Evolutionary conservation across 2,888 invertebrate species (phyloP), one percentile per base, ranked within the genome.

Genomic region (Augiades crinisus): DNA sequence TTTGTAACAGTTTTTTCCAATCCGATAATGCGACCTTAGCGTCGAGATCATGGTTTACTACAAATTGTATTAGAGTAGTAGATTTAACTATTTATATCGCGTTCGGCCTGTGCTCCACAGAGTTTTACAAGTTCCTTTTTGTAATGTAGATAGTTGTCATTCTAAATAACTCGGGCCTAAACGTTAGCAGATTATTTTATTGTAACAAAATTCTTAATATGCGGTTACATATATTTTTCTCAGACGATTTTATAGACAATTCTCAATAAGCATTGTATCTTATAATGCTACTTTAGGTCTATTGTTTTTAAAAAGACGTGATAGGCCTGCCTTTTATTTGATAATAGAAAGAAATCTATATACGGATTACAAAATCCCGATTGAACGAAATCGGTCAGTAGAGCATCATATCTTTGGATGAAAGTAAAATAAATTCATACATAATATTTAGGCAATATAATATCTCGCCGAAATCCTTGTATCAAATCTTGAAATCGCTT

Each of bases 21-120:
- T 88, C 83, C 83, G 86, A 87, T 88, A 88, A 88, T 87, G 85
- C 83, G 82, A 86, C 85, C 85, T 86, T 87, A 85, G 84, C 79
- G 83, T 74, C 80, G 81, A 84, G 86, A 87, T 87, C 87, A 86
- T 87, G 87, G 87, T 87, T 88, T 87, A 88, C 87, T 88, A 88
- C 87, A 88, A 88, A 88, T 88, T 88, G 87, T 88, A 87, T 88
- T 85, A 86, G 84, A 86, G 85, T 79, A 84, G 85, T 83, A 84
- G 75, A 84, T 85, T 86, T 85, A 86, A 87, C 85, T 86, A 87
- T 87, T 86, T 86, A 86, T 83, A 73, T 77, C 69, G 71, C 68
- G 67, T 65, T 58, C 52, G 46, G 38, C 38, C 58, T 34, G 43
- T 27, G 43, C 30, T 50, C 36, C 24, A 43, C 34, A 34, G 24